Evolutionary conservation across 2,888 invertebrate genomes (phyloP), one percentile per base, ranked within the genome.

Genomic region (Platycheirus albimanus): DNA sequence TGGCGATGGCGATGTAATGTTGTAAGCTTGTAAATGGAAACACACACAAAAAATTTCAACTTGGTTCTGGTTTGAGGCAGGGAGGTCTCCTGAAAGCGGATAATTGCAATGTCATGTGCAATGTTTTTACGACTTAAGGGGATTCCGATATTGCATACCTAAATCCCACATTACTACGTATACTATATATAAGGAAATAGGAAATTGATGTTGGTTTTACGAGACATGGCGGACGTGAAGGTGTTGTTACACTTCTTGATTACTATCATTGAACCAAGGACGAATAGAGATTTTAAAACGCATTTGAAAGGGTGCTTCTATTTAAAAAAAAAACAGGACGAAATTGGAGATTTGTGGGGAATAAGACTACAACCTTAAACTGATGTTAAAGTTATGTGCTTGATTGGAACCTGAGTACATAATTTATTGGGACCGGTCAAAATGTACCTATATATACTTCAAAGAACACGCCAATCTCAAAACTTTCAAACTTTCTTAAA

Each of bases 101-200:
- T 80, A 76, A 81, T 76, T 67, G 81, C 61, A 45, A 19, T 70
- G 70, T 38, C 56, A 24, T 49, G 64, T 71, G 71, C 75, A 80
- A 17, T 49, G 61, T 24, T 61, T 72, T 66, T 77, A 71, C 61
- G 71, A 81, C 67, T 47, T 63, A 43, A 47, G 24, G 45, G 64
- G 64, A 28, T 54, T 81, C 66, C 41, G 15, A 43, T 64, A 56
- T 75, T 79, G 63, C 19, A 5, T 10, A 15, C n/a, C n/a, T n/a
- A n/a, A n/a, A n/a, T n/a, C n/a, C n/a, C n/a, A n/a, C 10, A 13
- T 8, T 33, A 7, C 7, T 33, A 33, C 7, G 24, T 24, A 19
- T n/a, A 19, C n/a, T 11, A n/a, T 33, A 17, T 52, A 24, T 4
- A 6, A 33, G 19, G 19, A 17, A 54, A n/a, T n/a, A n/a, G 3